Evolutionary conservation across 2,113 vertebrate genomes (phyloP).

Genomic region (Cepphus grylle): DNA sequence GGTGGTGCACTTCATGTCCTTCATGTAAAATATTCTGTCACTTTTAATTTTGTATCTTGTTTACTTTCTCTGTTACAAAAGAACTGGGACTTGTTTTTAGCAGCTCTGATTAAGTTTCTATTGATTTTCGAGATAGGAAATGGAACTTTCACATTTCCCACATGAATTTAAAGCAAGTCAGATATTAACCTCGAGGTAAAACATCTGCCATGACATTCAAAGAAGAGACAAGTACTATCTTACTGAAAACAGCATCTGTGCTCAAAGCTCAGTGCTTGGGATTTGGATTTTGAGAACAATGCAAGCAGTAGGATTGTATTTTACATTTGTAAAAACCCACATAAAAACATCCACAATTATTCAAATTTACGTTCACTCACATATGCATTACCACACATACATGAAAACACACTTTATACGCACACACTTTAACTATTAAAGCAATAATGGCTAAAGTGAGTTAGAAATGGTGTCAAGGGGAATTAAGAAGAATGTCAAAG

Average conservation of each 20-base stretch:
- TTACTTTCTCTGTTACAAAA: conserved; percentile 72
- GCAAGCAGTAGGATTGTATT: background rate
- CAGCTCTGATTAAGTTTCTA: conserved; percentile 78
- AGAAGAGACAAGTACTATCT: conserved; percentile 47
- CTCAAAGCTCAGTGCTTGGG: conserved; percentile 39
- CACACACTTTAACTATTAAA: background rate
- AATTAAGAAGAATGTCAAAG: background rate
- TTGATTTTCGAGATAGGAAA: conserved; percentile 77
- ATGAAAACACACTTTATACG: background rate
- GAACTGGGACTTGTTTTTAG: conserved; percentile 74
- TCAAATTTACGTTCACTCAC: background rate
- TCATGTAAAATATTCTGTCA: conserved; percentile 74
- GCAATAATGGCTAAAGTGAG: background rate
- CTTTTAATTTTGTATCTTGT: conserved; percentile 76
- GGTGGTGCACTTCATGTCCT: conserved; percentile 58
- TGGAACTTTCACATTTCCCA: conserved; percentile 76
- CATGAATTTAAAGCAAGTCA: conserved; percentile 75
- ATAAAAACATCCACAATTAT: background rate
- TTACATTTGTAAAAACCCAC: background rate
- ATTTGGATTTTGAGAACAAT: conserved; percentile 17
- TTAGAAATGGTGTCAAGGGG: background rate
- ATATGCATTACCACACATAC: background rate
- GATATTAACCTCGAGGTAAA: conserved; percentile 74
- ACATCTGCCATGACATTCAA: conserved; percentile 63
- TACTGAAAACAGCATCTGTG: conserved; percentile 58